These are phyloP conservation scores for Thaumetopoea pityocampa DNA, from an alignment of 1,140 invertebrate species.

Conservation along the genomic window DNA sequence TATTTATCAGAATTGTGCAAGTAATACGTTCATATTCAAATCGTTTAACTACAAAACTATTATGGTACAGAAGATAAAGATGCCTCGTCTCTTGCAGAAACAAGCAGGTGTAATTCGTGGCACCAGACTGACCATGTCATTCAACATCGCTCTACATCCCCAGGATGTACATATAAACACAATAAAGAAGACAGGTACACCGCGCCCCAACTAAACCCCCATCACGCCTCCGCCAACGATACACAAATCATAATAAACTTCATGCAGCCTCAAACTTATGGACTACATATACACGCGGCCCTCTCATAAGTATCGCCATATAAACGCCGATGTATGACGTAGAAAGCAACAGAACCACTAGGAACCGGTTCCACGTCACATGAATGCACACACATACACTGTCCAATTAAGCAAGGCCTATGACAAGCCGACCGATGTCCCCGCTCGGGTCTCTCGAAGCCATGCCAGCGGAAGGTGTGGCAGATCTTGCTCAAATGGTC, in stretches of 20 bases:
- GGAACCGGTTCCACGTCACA: conserved; percentile 61
- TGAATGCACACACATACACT: conserved; percentile 62
- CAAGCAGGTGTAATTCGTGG: conserved; percentile 1
- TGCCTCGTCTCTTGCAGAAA: conserved; percentile 2
- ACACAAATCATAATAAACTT: conserved; percentile 69
- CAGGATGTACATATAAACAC: conserved; percentile 35
- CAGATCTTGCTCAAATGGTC: conserved; percentile 44
- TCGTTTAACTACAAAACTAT: no score
- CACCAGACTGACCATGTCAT: conserved; percentile 16
- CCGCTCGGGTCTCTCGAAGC: conserved; percentile 28
- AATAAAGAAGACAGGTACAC: conserved; percentile 50
- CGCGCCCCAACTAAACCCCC: conserved; percentile 42
- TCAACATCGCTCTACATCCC: conserved; percentile 21
- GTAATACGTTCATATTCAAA: no score
- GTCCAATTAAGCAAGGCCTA: conserved; percentile 61
- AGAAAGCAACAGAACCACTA: conserved; percentile 60
- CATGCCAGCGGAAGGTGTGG: conserved; percentile 29
- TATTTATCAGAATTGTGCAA: no score
- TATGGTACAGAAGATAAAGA: no score
- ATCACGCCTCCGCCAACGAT: conserved; percentile 52
- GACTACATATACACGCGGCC: conserved; percentile 36
- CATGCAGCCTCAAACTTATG: conserved; percentile 52
- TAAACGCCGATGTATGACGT: conserved; percentile 60
- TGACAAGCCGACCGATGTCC: conserved; percentile 47
- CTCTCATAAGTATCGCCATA: conserved; percentile 46